These are phyloP conservation scores for Hippopotamus amphibius DNA, from an alignment of 2,113 vertebrate species.

Conservation along the genomic window DNA sequence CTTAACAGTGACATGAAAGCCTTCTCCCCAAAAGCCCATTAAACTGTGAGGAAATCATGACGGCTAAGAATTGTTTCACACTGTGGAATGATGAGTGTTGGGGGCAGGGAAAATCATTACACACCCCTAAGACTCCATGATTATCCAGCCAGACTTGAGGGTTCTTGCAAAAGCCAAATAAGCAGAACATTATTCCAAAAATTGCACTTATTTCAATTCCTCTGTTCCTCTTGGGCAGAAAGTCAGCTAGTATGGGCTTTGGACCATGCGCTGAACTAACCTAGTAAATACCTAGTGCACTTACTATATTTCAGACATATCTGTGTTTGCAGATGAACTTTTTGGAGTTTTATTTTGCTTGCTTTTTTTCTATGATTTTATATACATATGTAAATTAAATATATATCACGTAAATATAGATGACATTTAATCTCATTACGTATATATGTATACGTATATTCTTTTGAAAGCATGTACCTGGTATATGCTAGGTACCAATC, in stretches of 20 bases:
- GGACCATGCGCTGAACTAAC: not conserved
- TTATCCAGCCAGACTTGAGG: constrained; percentile 80
- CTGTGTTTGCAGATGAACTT: not conserved
- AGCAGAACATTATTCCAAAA: not conserved
- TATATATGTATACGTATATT: not conserved
- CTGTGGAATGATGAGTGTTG: constrained; percentile 89
- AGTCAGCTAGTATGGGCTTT: not conserved
- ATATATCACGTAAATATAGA: not conserved
- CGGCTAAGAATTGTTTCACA: constrained; percentile 91
- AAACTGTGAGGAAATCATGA: constrained; percentile 93
- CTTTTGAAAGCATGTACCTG: not conserved
- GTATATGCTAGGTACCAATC: not conserved
- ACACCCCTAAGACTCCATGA: constrained; percentile 87
- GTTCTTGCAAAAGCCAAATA: not conserved
- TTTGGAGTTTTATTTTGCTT: not conserved
- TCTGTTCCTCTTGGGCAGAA: not conserved
- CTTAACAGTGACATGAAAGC: constrained; percentile 93
- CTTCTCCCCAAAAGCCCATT: constrained; percentile 90
- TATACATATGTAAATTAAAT: not conserved
- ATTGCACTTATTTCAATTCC: not conserved
- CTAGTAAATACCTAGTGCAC: not conserved
- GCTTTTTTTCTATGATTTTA: not conserved
- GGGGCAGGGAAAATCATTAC: constrained; percentile 89
- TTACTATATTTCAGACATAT: not conserved
- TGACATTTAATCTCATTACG: not conserved